Evolutionary conservation across 2,113 vertebrate genomes (phyloP).

Genomic region (Upupa epops): DNA sequence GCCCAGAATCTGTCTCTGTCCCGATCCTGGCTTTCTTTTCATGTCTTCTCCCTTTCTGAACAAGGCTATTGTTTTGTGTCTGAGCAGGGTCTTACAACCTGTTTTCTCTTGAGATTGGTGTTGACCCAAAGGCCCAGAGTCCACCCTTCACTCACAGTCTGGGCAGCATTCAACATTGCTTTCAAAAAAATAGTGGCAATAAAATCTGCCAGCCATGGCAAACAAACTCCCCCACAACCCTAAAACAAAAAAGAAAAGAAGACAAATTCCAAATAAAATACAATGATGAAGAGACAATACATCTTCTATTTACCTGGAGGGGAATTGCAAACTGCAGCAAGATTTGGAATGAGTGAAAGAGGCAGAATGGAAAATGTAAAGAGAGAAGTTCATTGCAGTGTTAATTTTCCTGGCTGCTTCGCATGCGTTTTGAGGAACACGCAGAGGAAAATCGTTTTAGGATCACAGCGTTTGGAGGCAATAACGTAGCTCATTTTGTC

Average conservation of each 20-base stretch:
- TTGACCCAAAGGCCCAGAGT: slow-evolving; percentile 43
- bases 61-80: slow-evolving; percentile 67
- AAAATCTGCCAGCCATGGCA: background rate
- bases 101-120: slow-evolving; percentile 62
- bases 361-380: background rate
- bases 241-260: background rate
- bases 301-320: slow-evolving; percentile 19
- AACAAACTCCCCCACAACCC: background rate
- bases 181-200: background rate
- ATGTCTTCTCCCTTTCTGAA: slow-evolving; percentile 59
- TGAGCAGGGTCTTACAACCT: slow-evolving; percentile 57
- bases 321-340: background rate
- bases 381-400: background rate
- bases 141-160: slow-evolving; percentile 8
- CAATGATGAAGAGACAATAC: background rate
- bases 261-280: background rate
- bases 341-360: background rate
- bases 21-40: slow-evolving; percentile 60
- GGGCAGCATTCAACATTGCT: slow-evolving; percentile 27
- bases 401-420: slow-evolving; percentile 20
- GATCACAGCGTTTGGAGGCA: slow-evolving; percentile 50
- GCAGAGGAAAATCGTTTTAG: slow-evolving; percentile 7
- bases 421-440: slow-evolving; percentile 1
- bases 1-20: slow-evolving; percentile 69
- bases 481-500: slow-evolving; percentile 59